A percentile compares a stretch with the other conserved stretches of the same genome.
These are phyloP conservation scores for Epinephelus cyanopodus DNA, from an alignment of 2,113 vertebrate genomes.

Conservation along the genomic window DNA sequence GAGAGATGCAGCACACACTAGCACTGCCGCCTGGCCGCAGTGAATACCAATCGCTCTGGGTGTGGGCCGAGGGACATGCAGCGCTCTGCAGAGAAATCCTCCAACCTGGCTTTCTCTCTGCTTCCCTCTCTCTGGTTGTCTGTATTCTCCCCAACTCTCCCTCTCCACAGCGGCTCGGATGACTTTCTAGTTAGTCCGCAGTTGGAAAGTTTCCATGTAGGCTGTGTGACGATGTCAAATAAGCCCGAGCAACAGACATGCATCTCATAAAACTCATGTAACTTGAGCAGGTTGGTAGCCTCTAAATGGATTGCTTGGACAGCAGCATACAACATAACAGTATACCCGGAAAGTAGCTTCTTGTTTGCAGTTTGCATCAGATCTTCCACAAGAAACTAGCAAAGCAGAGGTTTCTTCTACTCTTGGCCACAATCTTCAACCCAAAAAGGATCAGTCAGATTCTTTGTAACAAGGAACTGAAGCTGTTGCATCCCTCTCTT, in stretches of 20 bases:
- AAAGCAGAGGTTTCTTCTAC: too few species aligned
- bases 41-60: conserved; percentile 67
- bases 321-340: not conserved
- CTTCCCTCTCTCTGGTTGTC: conserved; percentile 15
- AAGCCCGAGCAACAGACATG: conserved; percentile 15
- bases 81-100: conserved; percentile 52
- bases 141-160: conserved; percentile 27
- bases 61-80: conserved; percentile 35
- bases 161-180: conserved; percentile 22
- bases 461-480: too few species aligned
- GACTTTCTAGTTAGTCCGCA: conserved; percentile 43
- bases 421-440: not conserved
- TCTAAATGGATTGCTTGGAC: not conserved
- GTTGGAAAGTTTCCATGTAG: conserved; percentile 40
- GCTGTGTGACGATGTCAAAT: conserved; percentile 12
- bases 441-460: too few species aligned
- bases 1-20: conserved; percentile 42
- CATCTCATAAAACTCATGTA: conserved; percentile 34
- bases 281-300: not conserved
- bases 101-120: conserved; percentile 1
- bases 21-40: conserved; percentile 29
- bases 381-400: too few species aligned
- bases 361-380: too few species aligned
- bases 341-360: not conserved
- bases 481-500: too few species aligned